phyloP scores from a whole-genome alignment of 2,888 invertebrate genomes.

The Erynnis tages region DNA sequence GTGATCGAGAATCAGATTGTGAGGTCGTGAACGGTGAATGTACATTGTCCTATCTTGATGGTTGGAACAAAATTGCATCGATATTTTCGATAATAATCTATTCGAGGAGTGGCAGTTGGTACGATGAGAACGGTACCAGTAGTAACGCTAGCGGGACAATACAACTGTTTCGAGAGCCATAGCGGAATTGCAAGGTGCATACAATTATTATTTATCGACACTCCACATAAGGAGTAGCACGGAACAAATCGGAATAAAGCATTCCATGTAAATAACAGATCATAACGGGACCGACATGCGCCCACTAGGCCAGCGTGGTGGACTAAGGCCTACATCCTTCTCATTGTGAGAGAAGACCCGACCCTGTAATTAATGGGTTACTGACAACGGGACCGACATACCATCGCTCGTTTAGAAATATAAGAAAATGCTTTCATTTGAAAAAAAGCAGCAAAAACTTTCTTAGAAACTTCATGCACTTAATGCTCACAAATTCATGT shows the following conservation, averaged over 20 bases:
- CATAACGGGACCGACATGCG: constrained; percentile 12
- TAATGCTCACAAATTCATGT: no score
- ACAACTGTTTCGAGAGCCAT: constrained; percentile 56
- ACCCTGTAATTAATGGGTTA: no score
- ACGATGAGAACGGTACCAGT: constrained; percentile 59
- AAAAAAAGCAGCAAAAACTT: no score
- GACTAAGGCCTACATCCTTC: no score
- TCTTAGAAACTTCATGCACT: no score
- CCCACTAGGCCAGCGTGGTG: no score
- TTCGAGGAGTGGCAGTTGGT: constrained; percentile 50
- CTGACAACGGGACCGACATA: no score
- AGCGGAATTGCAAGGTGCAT: constrained; percentile 37
- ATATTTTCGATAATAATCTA: constrained; percentile 58
- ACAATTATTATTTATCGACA: constrained; percentile 31
- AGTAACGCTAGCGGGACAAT: constrained; percentile 65
- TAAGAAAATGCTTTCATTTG: no score
- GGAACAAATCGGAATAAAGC: constrained; percentile 31
- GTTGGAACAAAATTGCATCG: constrained; percentile 49
- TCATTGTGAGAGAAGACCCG: no score
- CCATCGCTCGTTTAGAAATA: no score
- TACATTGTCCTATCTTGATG: constrained; percentile 39
- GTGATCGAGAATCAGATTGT: constrained; percentile 31
- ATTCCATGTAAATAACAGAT: constrained; percentile 10
- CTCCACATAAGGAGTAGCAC: constrained; percentile 31
- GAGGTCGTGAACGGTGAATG: constrained; percentile 27